These are phyloP conservation scores for Cladopsammia gracilis DNA, from an alignment of 64 coral and sea anemone species.

Conservation along the genomic window DNA sequence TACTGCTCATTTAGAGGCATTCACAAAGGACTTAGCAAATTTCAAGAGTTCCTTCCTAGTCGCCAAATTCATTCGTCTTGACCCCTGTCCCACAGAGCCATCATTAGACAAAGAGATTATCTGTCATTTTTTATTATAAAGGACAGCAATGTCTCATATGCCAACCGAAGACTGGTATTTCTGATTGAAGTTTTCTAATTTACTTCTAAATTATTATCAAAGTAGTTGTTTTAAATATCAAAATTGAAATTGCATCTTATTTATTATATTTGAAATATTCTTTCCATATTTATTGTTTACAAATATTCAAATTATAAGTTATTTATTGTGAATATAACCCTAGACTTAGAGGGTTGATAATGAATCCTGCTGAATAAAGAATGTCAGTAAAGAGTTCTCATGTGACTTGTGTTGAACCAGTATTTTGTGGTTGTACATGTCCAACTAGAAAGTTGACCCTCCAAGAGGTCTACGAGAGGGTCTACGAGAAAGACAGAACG, in stretches of 20 bases:
- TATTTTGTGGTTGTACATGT: background rate
- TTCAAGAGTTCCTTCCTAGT: conserved; percentile 20
- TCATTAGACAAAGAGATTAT: background rate
- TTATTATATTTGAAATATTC: conserved; percentile 1
- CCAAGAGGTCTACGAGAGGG: too few relatives aligned
- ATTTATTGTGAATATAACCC: background rate
- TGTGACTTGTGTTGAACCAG: background rate
- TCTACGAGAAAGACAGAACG: conserved; percentile 6
- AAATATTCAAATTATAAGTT: conserved; percentile 15
- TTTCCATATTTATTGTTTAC: background rate
- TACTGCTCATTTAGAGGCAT: conserved; percentile 35
- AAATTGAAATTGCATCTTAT: too few relatives aligned
- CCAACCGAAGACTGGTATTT: background rate
- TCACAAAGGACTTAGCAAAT: conserved; percentile 45
- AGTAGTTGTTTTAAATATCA: too few relatives aligned
- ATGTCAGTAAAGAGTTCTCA: background rate
- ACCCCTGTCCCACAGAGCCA: conserved; percentile 1
- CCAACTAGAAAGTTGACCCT: background rate
- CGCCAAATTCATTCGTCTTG: background rate
- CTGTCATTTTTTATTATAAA: background rate
- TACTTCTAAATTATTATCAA: too few relatives aligned
- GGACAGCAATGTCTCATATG: background rate
- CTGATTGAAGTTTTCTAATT: background rate
- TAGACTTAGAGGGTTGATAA: background rate
- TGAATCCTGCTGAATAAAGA: conserved; percentile 1